Base-by-base conservation (phyloP, 2,888 invertebrate genomes). In the Sesamia inferens region DNA sequence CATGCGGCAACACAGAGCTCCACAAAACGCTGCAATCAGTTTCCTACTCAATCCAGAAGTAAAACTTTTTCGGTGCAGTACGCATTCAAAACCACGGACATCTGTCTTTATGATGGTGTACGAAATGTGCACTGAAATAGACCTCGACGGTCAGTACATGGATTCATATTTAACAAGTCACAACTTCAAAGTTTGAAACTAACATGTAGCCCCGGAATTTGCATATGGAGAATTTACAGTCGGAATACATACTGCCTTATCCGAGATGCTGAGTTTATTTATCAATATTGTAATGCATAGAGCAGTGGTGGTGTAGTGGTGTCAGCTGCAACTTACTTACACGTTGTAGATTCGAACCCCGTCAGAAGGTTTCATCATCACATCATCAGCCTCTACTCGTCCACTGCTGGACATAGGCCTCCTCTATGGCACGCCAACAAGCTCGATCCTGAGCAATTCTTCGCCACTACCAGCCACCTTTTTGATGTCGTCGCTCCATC, bases 51-150 rank as follows among this genome's bases (percentile, higher is more conserved):
- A 54, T 5, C 16, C 11, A 13, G 61, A 48, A 7, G 10, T 48
- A 31, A 55, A 14, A n/a, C 14, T n/a, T 61, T 48, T 61, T 31
- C 39, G 31, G 7, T 66, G 16, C 76, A 67, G 75, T 76, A 61
- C 24, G 24, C 61, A 76, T 75, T 61, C 76, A 55, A 13, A 44
- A 13, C 39, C 66, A 61, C 54, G 22, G 14, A n/a, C 58, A 44
- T 65, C 31, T 42, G 19, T 31, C 24, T 48, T 31, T 48, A 61
- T 69, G 61, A 42, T 65, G 76, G 65, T 65, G 78, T 78, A 67
- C 63, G 11, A 54, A 78, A 67, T 71, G 72, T 44, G 24, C 24
- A 54, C 39, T 54, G 62, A 44, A 78, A 63, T 63, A 47, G 22
- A 67, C 39, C 51, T 54, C 42, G 58, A 58, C 63, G 62, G 39